phyloP scores from a whole-genome alignment of 2,797 vertebrate species.

The Emydoidea blandingii region DNA sequence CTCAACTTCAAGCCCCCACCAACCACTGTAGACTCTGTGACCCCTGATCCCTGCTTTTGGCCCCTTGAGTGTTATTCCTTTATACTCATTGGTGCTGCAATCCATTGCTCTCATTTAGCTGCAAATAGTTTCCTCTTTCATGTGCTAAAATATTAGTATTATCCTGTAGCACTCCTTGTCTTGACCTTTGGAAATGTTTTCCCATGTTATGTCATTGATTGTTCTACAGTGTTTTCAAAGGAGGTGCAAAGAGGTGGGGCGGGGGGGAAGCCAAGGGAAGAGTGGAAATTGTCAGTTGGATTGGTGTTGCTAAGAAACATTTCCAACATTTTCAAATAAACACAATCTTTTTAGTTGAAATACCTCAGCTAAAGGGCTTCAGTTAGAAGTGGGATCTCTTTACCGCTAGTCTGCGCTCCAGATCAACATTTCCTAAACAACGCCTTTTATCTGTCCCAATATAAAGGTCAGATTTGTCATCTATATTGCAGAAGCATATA shows the following conservation, averaged over 20 bases:
- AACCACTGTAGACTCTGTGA: not conserved
- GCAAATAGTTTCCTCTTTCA: not conserved
- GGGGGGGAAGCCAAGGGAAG: constrained; percentile 33
- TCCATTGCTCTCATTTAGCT: not conserved
- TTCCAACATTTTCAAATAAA: not conserved
- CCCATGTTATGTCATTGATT: not conserved
- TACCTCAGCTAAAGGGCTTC: not conserved
- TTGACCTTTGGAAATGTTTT: not conserved
- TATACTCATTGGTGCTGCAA: not conserved
- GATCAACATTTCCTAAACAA: not conserved
- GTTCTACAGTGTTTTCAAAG: constrained; percentile 45
- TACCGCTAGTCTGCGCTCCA: not conserved
- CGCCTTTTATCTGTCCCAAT: not conserved
- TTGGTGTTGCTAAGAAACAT: not conserved
- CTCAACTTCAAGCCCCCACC: not conserved
- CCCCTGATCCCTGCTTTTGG: not conserved
- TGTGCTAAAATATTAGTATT: constrained; percentile 8
- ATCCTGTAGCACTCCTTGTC: not conserved
- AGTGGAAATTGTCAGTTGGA: constrained; percentile 26
- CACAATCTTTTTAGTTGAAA: not conserved
- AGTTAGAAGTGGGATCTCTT: not conserved
- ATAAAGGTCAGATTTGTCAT: not conserved
- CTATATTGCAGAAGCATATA: not conserved
- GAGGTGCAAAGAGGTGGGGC: constrained; percentile 16
- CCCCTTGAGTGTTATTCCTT: not conserved